Conservation (phyloP, 2,797 vertebrate species). For the Mormyrops boulengeri region DNA sequence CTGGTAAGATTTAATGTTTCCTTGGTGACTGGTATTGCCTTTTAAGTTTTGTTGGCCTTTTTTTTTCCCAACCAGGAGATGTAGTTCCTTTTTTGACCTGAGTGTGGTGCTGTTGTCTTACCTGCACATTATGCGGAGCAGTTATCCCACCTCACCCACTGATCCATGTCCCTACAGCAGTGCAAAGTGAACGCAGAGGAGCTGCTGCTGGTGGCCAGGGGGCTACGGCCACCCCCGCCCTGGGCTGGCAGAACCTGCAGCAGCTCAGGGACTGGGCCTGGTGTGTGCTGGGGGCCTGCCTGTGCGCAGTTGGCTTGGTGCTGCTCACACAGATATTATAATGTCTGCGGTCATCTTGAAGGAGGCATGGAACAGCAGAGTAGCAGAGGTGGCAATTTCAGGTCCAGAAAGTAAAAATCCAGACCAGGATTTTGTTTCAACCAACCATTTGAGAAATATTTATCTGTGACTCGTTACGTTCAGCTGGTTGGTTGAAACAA, state of each 20-base stretch:
- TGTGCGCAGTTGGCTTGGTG: constrained; percentile 45
- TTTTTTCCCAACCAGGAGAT: not conserved
- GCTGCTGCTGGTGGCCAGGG: constrained; percentile 17
- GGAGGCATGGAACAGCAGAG: not conserved
- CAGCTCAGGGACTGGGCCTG: constrained; percentile 43
- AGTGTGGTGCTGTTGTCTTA: not conserved
- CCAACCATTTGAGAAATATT: too few species aligned
- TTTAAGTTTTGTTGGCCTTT: not conserved
- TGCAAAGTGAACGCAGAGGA: constrained; percentile 19
- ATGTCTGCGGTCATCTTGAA: constrained; percentile 18
- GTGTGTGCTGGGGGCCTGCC: constrained; percentile 52
- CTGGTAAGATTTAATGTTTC: not conserved
- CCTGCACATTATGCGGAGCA: not conserved
- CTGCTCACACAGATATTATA: constrained; percentile 53
- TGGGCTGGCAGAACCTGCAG: constrained; percentile 26
- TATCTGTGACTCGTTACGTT: too few species aligned
- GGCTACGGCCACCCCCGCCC: constrained; percentile 22
- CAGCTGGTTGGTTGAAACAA: too few species aligned
- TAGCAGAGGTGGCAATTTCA: not conserved
- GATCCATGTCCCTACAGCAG: not conserved
- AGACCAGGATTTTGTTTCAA: too few species aligned
- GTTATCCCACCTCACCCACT: not conserved
- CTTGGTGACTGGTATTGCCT: not conserved
- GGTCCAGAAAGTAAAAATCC: too few species aligned
- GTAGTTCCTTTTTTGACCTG: not conserved